Percentiles rank a stretch among this genome's conserved stretches.
Conservation (phyloP, 2,113 vertebrate genomes). For the Nesogale talazaci region DNA sequence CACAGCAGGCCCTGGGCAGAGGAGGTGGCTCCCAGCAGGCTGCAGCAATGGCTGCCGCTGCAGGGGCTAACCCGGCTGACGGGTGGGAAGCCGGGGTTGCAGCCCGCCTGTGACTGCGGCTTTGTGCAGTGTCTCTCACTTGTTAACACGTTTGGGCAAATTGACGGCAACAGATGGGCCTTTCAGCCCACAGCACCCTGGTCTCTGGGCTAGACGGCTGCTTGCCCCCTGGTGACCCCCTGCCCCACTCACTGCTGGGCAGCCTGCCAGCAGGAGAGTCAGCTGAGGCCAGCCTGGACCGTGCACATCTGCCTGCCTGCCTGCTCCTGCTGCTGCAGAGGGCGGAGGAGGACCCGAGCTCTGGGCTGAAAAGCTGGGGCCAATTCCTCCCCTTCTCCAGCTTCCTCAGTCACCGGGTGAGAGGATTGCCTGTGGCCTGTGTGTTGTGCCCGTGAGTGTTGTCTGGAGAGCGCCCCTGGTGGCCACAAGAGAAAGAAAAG, state of each 20-base stretch:
- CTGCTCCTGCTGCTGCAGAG: too few relatives aligned
- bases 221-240: background rate
- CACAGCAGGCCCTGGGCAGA: conserved; percentile 43
- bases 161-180: conserved; percentile 65
- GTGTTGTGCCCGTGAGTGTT: background rate
- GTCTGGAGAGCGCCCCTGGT: background rate
- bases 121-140: conserved; percentile 44
- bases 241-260: background rate
- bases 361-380: background rate
- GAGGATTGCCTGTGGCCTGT: background rate
- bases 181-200: conserved; percentile 39
- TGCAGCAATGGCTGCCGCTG: conserved; percentile 77
- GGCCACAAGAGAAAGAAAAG: conserved; percentile 13
- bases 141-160: conserved; percentile 50
- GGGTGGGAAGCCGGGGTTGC: conserved; percentile 47
- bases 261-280: background rate
- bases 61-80: conserved; percentile 77
- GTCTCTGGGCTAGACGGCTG: conserved; percentile 17
- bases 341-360: background rate
- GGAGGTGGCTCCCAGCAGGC: conserved; percentile 75
- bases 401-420: background rate
- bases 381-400: too few relatives aligned
- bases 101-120: conserved; percentile 24
- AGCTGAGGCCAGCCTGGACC: background rate
- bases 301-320: background rate